Evolutionary conservation across 2,113 vertebrate species (phyloP).

Genomic region (Zootoca vivipara): DNA sequence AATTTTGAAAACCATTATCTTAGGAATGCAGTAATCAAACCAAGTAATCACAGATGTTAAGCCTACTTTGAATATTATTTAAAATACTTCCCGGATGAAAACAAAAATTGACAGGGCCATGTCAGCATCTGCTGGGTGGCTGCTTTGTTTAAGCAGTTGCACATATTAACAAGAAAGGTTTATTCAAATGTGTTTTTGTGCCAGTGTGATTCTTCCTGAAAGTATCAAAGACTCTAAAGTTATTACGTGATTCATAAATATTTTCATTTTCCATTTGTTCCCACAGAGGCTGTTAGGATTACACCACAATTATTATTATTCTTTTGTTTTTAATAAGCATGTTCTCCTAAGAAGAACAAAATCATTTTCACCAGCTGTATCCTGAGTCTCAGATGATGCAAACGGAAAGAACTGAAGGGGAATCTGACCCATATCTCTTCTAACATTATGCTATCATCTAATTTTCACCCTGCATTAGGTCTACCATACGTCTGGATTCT

Average conservation of each 20-base stretch:
- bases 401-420: not conserved
- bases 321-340: constrained; percentile 21
- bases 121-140: constrained; percentile 41
- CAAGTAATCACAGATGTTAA: constrained; percentile 68
- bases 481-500: no score
- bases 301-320: not conserved
- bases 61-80: constrained; percentile 67
- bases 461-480: not conserved
- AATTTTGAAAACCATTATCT: constrained; percentile 72
- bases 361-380: not conserved
- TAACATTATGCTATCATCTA: not conserved
- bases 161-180: constrained; percentile 40
- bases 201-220: constrained; percentile 47
- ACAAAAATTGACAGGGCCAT: constrained; percentile 47
- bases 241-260: constrained; percentile 46
- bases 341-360: constrained; percentile 3
- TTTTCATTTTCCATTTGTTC: constrained; percentile 61
- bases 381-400: not conserved
- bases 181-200: constrained; percentile 50
- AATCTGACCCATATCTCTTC: not conserved
- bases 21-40: constrained; percentile 69
- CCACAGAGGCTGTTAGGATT: constrained; percentile 46
- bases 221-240: constrained; percentile 45
- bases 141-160: constrained; percentile 48
- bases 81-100: constrained; percentile 65